These are phyloP conservation scores for Gadopsis marmoratus DNA, from an alignment of 2,797 vertebrate species.

Conservation along the genomic window DNA sequence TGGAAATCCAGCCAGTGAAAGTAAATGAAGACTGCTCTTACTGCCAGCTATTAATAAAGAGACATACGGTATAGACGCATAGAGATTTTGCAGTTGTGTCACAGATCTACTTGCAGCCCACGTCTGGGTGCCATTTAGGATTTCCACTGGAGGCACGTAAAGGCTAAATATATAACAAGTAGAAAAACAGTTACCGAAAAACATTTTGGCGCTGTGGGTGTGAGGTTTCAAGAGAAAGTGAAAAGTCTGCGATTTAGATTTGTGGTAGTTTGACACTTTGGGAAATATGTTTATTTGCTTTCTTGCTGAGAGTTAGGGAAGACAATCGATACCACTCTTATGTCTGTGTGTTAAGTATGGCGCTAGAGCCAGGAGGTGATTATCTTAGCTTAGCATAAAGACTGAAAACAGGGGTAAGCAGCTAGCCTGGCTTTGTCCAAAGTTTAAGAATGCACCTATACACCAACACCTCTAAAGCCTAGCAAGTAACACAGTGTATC, in stretches of 20 bases:
- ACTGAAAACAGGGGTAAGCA: neutral
- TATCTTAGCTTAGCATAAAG: neutral
- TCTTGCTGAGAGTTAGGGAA: neutral
- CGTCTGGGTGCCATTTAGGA: slow-evolving; percentile 57
- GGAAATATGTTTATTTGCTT: neutral
- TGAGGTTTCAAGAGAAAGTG: slow-evolving; percentile 21
- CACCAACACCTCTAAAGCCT: neutral
- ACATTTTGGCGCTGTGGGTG: slow-evolving; percentile 1
- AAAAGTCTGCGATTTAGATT: slow-evolving; percentile 8
- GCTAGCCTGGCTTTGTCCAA: neutral
- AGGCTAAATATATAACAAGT: slow-evolving; percentile 22
- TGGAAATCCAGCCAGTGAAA: slow-evolving; percentile 39
- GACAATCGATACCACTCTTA: neutral
- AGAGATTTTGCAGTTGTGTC: slow-evolving; percentile 56
- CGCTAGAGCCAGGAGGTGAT: neutral
- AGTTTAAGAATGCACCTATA: neutral
- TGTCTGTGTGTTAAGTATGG: neutral
- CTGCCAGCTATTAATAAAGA: slow-evolving; percentile 67
- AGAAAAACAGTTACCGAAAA: slow-evolving; percentile 44
- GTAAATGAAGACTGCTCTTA: slow-evolving; percentile 51
- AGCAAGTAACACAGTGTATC: neutral
- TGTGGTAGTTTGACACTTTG: neutral
- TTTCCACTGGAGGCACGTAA: slow-evolving; percentile 22
- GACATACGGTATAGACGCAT: slow-evolving; percentile 32
- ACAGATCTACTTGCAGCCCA: slow-evolving; percentile 42